Base-by-base conservation (phyloP, 2,888 invertebrate species). In the Xiphydria camelus region DNA sequence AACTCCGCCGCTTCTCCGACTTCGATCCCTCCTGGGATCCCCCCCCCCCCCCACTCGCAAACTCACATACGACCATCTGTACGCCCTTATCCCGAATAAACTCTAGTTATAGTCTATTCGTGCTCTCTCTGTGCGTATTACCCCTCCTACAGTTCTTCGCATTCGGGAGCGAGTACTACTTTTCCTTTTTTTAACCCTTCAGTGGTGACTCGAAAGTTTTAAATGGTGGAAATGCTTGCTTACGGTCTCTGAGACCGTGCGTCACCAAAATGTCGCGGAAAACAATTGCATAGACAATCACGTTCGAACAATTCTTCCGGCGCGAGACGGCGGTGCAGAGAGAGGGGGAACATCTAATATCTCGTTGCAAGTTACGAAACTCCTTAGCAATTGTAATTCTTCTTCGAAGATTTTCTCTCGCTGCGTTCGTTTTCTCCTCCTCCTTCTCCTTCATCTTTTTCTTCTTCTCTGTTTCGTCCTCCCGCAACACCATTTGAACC, bases 311-410 rank as follows among this genome's bases (percentile, higher is more conserved):
- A 50, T 53, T 51, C 53, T 50, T 55, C 50, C 53, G 45, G 50
- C 53, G 55, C 48, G 53, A 53, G 44, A 34, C 42, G 26, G 37
- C 37, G 41, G 38, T 15, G 31, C 25, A 9, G n/a, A 40, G 17
- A 14, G 6, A 17, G 32, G 51, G 45, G 47, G 60, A 60, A 58
- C 51, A 51, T 59, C 60, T 64, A 64, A 62, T 63, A 62, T 55
- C 33, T 33, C 52, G 56, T 47, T 41, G 50, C 26, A 57, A 59
- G 59, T 62, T 62, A 63, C 64, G 55, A 59, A 62, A 57, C 61
- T 62, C 53, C 51, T 64, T 61, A 58, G 64, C 61, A 62, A 63
- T 64, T 62, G 59, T 62, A 57, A 64, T 64, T 61, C 62, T 53
- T 62, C 51, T 42, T 42, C 42, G 40, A 47, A 44, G 51, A 58